Percentiles rank a stretch among this genome's conserved stretches.
Conservation (phyloP, 1,140 invertebrate species). For the Solenopsis fugax region DNA sequence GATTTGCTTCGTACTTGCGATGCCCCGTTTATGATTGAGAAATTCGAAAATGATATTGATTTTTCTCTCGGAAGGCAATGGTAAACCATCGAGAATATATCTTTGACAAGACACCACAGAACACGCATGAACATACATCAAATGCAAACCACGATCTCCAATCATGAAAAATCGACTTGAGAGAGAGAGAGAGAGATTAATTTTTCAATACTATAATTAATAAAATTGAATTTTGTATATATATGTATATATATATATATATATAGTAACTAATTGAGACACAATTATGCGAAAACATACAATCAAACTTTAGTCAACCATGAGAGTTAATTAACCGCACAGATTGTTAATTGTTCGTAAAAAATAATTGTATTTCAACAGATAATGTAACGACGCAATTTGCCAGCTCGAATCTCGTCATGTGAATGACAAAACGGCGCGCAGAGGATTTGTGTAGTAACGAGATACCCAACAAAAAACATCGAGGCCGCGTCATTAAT, state of each 20-base stretch:
- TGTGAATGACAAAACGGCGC: not conserved
- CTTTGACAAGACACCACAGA: no score
- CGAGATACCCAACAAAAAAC: not conserved
- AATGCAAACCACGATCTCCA: no score
- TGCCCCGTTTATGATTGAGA: not conserved
- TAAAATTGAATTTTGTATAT: not conserved
- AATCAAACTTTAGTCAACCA: not conserved
- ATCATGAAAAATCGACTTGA: no score
- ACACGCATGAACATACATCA: no score
- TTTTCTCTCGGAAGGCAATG: not conserved
- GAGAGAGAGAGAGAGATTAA: no score
- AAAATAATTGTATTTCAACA: not conserved
- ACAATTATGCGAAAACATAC: not conserved
- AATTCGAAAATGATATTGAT: not conserved
- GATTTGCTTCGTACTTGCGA: not conserved
- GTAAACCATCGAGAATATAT: no score
- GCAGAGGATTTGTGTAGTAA: not conserved
- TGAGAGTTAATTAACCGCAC: not conserved
- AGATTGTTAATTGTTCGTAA: not conserved
- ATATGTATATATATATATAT: not conserved
- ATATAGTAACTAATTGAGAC: not conserved
- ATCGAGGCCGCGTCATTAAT: no score
- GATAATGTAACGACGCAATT: not conserved
- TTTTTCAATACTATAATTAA: not conserved
- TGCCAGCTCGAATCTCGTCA: not conserved